These are phyloP conservation scores for Ruditapes philippinarum DNA, from an alignment of 1,140 invertebrate species.

Conservation along the genomic window DNA sequence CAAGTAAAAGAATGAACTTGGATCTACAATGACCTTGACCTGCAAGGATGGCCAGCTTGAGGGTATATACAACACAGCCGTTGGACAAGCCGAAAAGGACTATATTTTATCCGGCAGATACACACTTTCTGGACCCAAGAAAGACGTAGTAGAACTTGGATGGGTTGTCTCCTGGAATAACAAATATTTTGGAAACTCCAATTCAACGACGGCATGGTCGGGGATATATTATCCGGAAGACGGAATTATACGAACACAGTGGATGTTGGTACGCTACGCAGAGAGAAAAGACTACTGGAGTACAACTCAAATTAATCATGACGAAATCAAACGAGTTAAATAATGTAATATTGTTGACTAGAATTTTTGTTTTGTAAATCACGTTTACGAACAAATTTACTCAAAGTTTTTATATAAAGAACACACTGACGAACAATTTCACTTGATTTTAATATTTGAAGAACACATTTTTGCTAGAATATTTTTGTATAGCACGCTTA, in stretches of 20 bases:
- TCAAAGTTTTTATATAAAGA: too few relatives aligned
- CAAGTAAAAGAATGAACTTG: background rate
- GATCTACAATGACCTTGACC: background rate
- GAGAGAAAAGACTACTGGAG: background rate
- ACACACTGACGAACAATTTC: too few relatives aligned
- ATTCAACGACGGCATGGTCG: constrained; percentile 24
- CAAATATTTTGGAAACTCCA: background rate
- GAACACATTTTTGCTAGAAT: too few relatives aligned
- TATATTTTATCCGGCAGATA: constrained; percentile 11
- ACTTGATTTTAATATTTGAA: too few relatives aligned
- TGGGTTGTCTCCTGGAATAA: constrained; percentile 14
- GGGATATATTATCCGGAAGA: background rate
- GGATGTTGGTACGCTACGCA: constrained; percentile 1
- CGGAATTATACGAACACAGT: constrained; percentile 8
- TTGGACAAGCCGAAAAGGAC: background rate
- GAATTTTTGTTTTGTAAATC: too few relatives aligned
- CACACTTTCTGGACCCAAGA: background rate
- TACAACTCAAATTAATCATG: background rate
- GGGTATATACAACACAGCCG: constrained; percentile 18
- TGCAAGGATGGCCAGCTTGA: background rate
- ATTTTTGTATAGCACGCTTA: too few relatives aligned
- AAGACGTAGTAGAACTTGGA: background rate
- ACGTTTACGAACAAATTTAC: too few relatives aligned
- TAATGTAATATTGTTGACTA: too few relatives aligned
- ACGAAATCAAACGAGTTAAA: too few relatives aligned